These are phyloP conservation scores for Campoletis raptor DNA, from an alignment of 2,888 invertebrate species.

Conservation along the genomic window DNA sequence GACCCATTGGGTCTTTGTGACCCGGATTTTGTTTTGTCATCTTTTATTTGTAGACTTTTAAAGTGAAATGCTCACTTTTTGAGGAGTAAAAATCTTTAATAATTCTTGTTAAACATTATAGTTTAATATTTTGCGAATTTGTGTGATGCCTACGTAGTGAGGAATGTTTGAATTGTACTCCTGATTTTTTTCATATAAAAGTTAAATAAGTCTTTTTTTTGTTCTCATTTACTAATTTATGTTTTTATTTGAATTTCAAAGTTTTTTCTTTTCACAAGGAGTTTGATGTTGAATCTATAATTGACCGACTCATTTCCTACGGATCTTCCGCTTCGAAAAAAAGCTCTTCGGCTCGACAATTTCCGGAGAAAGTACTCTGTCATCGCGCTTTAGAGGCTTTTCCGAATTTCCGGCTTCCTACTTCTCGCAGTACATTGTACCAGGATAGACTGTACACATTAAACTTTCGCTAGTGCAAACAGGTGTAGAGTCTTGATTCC, in stretches of 20 bases:
- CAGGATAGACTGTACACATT: neutral
- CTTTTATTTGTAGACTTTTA: no score
- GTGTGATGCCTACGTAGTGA: no score
- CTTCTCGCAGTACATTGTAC: neutral
- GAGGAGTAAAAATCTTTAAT: no score
- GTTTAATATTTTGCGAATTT: no score
- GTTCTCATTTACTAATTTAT: neutral
- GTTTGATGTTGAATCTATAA: neutral
- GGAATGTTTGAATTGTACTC: neutral
- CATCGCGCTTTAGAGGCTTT: neutral
- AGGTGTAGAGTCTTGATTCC: conserved; percentile 40
- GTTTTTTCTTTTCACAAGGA: neutral
- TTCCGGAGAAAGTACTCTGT: conserved; percentile 45
- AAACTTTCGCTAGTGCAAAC: conserved; percentile 37
- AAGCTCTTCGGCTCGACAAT: conserved; percentile 38
- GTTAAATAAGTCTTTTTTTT: no score
- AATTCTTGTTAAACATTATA: no score
- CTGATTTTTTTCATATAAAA: no score
- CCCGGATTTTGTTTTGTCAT: neutral
- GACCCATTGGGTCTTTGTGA: neutral
- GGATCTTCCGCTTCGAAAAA: conserved; percentile 46
- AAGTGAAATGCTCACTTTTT: no score
- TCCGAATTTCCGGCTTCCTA: neutral
- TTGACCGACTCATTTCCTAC: conserved; percentile 32
- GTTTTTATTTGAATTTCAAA: neutral